Conservation (phyloP, 2,888 invertebrate genomes). For the Megamerina dolium region DNA sequence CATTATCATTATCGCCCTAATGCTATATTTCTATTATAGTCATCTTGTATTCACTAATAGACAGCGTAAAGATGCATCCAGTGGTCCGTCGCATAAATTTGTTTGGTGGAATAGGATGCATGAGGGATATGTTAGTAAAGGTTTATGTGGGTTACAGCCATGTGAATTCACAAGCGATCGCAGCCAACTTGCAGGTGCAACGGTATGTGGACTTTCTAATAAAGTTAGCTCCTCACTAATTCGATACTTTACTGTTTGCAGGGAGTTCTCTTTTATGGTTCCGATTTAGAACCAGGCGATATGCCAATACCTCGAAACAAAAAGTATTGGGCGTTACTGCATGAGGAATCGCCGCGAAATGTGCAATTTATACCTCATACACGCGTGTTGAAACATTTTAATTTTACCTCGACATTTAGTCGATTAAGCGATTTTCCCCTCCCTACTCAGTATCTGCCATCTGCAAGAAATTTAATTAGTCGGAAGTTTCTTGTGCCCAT, state of each 20-base stretch:
- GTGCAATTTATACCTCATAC: slow-evolving; percentile 61
- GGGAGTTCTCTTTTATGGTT: slow-evolving; percentile 74
- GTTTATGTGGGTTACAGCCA: not conserved
- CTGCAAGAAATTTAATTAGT: slow-evolving; percentile 54
- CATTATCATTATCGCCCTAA: too few species aligned
- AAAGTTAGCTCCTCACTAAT: not conserved
- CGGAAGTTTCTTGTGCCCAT: slow-evolving; percentile 55
- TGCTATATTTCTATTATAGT: too few species aligned
- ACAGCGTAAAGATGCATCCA: too few species aligned
- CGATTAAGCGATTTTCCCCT: slow-evolving; percentile 68
- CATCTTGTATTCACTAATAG: too few species aligned
- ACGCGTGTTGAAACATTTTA: slow-evolving; percentile 62
- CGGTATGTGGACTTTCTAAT: too few species aligned
- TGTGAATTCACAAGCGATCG: not conserved
- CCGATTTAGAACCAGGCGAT: slow-evolving; percentile 58
- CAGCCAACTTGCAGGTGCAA: not conserved
- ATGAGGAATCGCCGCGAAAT: slow-evolving; percentile 86
- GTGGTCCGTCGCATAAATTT: too few species aligned
- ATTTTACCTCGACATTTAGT: slow-evolving; percentile 56
- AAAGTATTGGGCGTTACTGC: slow-evolving; percentile 67
- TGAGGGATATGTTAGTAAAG: not conserved
- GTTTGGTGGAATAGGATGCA: not conserved
- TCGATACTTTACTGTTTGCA: slow-evolving; percentile 30
- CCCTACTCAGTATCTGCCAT: slow-evolving; percentile 63
- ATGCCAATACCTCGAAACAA: slow-evolving; percentile 62